phyloP scores from a whole-genome alignment of 2,888 invertebrate genomes.

The Himalopsyche kuldschensis region DNA sequence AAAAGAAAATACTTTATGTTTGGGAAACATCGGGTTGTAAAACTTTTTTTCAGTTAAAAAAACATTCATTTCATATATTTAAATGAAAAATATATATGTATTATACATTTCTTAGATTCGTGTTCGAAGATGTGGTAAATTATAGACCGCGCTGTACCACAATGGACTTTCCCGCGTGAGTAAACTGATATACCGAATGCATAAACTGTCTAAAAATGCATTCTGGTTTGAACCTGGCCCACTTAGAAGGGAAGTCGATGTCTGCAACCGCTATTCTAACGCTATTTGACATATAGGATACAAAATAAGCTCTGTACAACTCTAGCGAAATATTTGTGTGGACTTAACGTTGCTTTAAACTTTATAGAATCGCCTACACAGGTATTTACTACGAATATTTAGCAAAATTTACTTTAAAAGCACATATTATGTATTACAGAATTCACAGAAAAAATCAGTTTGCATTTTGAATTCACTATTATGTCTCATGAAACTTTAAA shows the following conservation, averaged over 20 bases:
- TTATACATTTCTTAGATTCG: no score
- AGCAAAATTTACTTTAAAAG: background rate
- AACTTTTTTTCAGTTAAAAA: no score
- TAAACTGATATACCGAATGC: background rate
- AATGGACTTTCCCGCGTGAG: background rate
- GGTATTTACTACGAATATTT: background rate
- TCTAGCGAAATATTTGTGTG: background rate
- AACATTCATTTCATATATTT: no score
- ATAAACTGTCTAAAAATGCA: background rate
- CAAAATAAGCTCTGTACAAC: background rate
- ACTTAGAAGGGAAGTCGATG: background rate
- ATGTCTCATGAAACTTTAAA: no score
- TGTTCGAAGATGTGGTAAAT: no score
- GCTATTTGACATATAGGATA: background rate
- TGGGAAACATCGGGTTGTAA: no score
- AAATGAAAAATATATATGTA: no score
- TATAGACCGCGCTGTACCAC: background rate
- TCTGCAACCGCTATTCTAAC: background rate
- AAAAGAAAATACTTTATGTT: no score
- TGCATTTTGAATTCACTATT: no score
- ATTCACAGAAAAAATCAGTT: no score
- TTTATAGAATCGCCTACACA: background rate
- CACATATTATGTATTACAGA: no score
- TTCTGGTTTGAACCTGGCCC: background rate
- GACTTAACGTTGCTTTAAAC: background rate